Evolutionary conservation across 2,888 invertebrate species (phyloP), one percentile per base, ranked within the genome.

Genomic region (Eueremaeus valkanovi): DNA sequence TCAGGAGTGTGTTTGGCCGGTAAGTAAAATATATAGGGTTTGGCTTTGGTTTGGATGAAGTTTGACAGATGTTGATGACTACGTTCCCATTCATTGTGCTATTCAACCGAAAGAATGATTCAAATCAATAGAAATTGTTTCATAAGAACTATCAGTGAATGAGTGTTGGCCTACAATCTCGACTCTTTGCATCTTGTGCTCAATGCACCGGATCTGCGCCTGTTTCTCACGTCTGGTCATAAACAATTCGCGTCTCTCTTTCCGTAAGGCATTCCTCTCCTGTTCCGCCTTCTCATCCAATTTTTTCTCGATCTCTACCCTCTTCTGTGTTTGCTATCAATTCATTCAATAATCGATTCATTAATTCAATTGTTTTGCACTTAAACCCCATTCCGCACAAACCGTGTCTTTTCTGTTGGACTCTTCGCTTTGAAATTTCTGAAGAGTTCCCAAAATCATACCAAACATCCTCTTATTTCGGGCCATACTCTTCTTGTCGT

Each of bases 401-500:
- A 89, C 89, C 86, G 91, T 93, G 68, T 91, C 90, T 84, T 93
- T 93, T 79, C 93, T 85, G 75, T 90, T 90, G 75, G 92, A 92
- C 85, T 96, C 95, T 82, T 97, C 96, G 82, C 93, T 92, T 81
- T 94, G 91, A 83, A 98, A 98, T 83, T 93, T 93, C 82, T 95
- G 93, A 80, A 99, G 84, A 18, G 98, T 98, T 5, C 98, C 97
- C 74, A 98, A 85, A 61, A 99, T 86, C 27, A 95, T 91, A 11
- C 97, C 96, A 85, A 99, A 97, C 90, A 99, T 97, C 76, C 98
- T 88, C 78, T 92, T 88, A 84, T 98, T 98, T 79, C 97, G 76
- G 29, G 45, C 86, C 80, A 84, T 83, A 61, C 85, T 92, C 81
- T 90, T 89, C 79, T 90, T 91, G 83, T 95, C 95, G 11, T 88